Evolutionary conservation across 64 coral and sea anemone species (phyloP), one percentile per base, ranked within the genome.

Genomic region (Montipora cactus): DNA sequence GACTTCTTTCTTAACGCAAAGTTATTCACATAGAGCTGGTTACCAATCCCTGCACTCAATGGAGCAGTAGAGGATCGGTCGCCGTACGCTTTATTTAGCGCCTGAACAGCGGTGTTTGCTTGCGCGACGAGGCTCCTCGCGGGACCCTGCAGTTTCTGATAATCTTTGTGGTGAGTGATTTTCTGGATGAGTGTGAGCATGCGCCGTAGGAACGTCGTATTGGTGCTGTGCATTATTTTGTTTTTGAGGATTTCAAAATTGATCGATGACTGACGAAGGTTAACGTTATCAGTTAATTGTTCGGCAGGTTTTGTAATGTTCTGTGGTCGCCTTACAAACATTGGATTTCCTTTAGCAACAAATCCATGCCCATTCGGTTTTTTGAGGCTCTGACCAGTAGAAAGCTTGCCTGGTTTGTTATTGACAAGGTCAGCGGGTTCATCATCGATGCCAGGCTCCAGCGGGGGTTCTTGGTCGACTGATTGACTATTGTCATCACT

Each of bases 91-190:
- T 83, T 90, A 67, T 84, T 95, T 11, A 95, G 59, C 18, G 87
- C 88, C 51, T 83, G 80, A 47, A 95, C 88, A 53, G 96, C 92
- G 19, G 51, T 94, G 10, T 85, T 83, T 18, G 93, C 96, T 75
- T 95, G 89, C 64, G 91, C 81, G 4, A 97, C 91, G 45, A 92
- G 81, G 55, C 88, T 92, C 53, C 91, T 74, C 10, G 89, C 91
- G 0, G 79, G 78, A 50, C 66, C 87, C 22, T 82, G 83, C 9
- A 97, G 93, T 72, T 95, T 97, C n/a, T 88, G 52, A 88, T 92
- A 97, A 67, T 97, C 96, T 84, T 97, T 97, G 50, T 97, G 96
- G 21, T 97, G 96, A 7, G 96, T 97, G 16, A 97, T 97, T 84
- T 97, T 97, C 23, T 88, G 92, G 74, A 97, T 97, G 10, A 97